Percentiles rank a stretch among this genome's conserved stretches.
Evolutionary conservation across 2,888 invertebrate species (phyloP).

Genomic region (Deilephila porcellus): DNA sequence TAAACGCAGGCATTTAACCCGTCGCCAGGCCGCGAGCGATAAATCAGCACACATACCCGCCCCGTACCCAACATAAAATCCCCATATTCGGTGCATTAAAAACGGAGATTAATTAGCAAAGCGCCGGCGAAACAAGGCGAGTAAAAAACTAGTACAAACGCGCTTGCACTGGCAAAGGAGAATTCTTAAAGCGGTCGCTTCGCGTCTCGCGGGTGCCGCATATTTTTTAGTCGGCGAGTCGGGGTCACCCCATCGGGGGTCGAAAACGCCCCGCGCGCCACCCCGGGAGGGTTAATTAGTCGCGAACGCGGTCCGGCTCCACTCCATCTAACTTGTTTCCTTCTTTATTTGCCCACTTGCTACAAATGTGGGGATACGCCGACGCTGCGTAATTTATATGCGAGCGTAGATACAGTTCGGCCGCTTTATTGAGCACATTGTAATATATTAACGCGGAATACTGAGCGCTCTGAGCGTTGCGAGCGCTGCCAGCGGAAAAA

Average conservation of each 20-base stretch:
- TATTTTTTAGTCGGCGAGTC: conserved; percentile 69
- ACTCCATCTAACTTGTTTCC: conserved; percentile 82
- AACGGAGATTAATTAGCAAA: conserved; percentile 22
- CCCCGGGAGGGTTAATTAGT: conserved; percentile 79
- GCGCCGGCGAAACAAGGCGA: conserved; percentile 28
- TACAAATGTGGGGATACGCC: conserved; percentile 74
- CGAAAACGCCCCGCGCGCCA: conserved; percentile 48
- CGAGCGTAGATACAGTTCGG: conserved; percentile 26
- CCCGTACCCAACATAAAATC: conserved; percentile 25
- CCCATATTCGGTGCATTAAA: conserved; percentile 22
- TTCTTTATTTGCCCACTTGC: conserved; percentile 83
- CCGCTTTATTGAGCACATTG: conserved; percentile 30
- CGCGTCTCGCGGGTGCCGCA: conserved; percentile 70
- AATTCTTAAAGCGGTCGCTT: conserved; percentile 64
- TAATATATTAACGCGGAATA: conserved; percentile 23
- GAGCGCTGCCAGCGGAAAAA: conserved; percentile 21
- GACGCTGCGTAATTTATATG: conserved; percentile 40
- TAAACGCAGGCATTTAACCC: conserved; percentile 23
- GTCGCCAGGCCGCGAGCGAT: conserved; percentile 28
- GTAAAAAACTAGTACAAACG: conserved; percentile 32
- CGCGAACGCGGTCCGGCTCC: conserved; percentile 80
- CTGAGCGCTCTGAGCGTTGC: background rate
- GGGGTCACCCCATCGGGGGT: conserved; percentile 47
- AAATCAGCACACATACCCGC: conserved; percentile 30
- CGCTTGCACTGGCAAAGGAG: conserved; percentile 44